These are phyloP conservation scores for Protomyctophum bolini DNA, from an alignment of 2,113 vertebrate species.

Conservation along the genomic window DNA sequence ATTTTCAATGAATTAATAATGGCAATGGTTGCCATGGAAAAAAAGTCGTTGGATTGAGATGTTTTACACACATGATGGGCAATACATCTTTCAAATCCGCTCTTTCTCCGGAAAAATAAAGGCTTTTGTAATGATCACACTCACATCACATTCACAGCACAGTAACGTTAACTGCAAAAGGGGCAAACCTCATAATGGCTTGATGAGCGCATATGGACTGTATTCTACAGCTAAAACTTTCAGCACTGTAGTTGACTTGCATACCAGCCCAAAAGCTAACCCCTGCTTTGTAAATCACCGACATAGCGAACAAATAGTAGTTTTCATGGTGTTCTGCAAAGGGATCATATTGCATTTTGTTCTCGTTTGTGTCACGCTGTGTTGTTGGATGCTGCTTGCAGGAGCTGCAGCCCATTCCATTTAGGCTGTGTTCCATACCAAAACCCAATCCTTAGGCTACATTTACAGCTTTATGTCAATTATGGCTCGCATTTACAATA, in stretches of 20 bases:
- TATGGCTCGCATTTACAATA: constrained; percentile 16
- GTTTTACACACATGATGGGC: constrained; percentile 60
- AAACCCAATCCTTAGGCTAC: constrained; percentile 71
- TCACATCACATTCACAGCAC: background rate
- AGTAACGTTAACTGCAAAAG: constrained; percentile 53
- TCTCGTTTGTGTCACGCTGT: constrained; percentile 60
- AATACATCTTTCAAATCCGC: constrained; percentile 65
- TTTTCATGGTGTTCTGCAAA: background rate
- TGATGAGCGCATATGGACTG: constrained; percentile 53
- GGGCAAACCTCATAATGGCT: constrained; percentile 36
- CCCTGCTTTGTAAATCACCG: constrained; percentile 7
- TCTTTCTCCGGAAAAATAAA: constrained; percentile 15
- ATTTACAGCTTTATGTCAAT: constrained; percentile 50
- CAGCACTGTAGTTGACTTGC: constrained; percentile 56
- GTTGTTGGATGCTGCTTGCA: constrained; percentile 80
- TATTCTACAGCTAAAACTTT: constrained; percentile 68
- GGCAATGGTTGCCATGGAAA: constrained; percentile 34
- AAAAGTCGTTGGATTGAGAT: constrained; percentile 57
- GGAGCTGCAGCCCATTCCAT: constrained; percentile 77
- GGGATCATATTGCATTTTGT: constrained; percentile 31
- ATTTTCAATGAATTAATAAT: too few relatives aligned
- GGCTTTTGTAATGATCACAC: constrained; percentile 3
- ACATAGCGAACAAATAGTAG: constrained; percentile 2
- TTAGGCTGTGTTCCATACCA: constrained; percentile 71
- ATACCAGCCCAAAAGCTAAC: constrained; percentile 38